A percentile compares a stretch with the other conserved stretches of the same genome.
Conservation (phyloP, 2,797 vertebrate genomes). For the Nasua narica region DNA sequence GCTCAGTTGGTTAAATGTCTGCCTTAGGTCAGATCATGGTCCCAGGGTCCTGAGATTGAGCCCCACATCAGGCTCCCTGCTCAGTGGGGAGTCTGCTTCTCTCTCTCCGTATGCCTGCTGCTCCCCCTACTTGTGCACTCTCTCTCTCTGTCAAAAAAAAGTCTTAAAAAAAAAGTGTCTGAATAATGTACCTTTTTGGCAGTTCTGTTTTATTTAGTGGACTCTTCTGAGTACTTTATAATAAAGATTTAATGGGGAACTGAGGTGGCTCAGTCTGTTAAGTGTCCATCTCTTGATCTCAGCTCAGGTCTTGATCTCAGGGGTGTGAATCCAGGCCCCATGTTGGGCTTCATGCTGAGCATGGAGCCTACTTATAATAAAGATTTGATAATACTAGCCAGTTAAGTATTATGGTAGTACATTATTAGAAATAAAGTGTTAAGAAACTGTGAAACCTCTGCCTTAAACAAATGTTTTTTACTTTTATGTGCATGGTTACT, state of each 20-base stretch:
- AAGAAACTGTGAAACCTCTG: neutral
- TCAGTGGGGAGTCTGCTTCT: too few species aligned
- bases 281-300: neutral
- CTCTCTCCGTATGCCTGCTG: too few species aligned
- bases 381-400: neutral
- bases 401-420: neutral
- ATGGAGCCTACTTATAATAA: neutral
- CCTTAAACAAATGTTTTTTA: neutral
- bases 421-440: conserved; percentile 40
- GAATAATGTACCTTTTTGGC: neutral
- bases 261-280: neutral
- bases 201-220: neutral
- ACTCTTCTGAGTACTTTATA: neutral
- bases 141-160: too few species aligned
- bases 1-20: too few species aligned
- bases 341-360: neutral
- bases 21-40: too few species aligned
- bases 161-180: too few species aligned
- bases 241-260: neutral
- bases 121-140: too few species aligned
- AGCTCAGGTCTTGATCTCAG: neutral
- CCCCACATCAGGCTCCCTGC: too few species aligned
- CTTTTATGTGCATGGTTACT: neutral
- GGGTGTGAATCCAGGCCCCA: neutral
- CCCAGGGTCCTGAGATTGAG: too few species aligned